Evolutionary conservation across 2,888 invertebrate species (phyloP).

Genomic region (Litoditis marina): DNA sequence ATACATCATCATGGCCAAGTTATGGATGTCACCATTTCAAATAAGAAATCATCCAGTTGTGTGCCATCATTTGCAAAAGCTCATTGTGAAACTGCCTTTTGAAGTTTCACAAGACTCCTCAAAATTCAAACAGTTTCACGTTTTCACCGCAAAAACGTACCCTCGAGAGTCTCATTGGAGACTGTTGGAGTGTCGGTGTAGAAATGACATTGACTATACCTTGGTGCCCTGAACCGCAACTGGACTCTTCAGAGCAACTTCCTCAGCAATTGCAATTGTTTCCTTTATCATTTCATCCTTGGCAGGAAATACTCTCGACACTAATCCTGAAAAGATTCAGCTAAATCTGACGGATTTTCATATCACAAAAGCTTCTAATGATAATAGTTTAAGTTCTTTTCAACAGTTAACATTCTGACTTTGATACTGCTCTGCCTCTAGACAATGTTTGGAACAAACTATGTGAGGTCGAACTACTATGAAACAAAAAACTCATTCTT

Average conservation of each 20-base stretch:
- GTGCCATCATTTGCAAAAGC: too few species aligned
- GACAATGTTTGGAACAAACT: too few species aligned
- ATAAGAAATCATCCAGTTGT: too few species aligned
- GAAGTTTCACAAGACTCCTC: neutral
- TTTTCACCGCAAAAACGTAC: slow-evolving; percentile 50
- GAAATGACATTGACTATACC: too few species aligned
- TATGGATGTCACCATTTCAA: too few species aligned
- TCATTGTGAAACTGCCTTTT: neutral
- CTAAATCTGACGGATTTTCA: neutral
- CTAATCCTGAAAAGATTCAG: slow-evolving; percentile 7
- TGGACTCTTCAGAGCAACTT: slow-evolving; percentile 84
- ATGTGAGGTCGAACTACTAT: too few species aligned
- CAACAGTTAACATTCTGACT: too few species aligned
- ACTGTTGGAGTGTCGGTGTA: too few species aligned
- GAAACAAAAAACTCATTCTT: too few species aligned
- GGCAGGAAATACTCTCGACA: slow-evolving; percentile 20
- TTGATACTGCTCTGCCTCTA: too few species aligned
- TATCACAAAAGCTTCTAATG: neutral
- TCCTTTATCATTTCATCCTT: slow-evolving; percentile 21
- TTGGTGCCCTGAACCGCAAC: slow-evolving; percentile 91
- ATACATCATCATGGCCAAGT: too few species aligned
- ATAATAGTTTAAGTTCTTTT: too few species aligned
- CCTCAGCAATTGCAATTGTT: slow-evolving; percentile 70
- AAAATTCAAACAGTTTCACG: neutral
- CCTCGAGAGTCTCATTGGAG: neutral